Base-by-base conservation (phyloP, 2,113 vertebrate species). In the Glareola pratincola region DNA sequence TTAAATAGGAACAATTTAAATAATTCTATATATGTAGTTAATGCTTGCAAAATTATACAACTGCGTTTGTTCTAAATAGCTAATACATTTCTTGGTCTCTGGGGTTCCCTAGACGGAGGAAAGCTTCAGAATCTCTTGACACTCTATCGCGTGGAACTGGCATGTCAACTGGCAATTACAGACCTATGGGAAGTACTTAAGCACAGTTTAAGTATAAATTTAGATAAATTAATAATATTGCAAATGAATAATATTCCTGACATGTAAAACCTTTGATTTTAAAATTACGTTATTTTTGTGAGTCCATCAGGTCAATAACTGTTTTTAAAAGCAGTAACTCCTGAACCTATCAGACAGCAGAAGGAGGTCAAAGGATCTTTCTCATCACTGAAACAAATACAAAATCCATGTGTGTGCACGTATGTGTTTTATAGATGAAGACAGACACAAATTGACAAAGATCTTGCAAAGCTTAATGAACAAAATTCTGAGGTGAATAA, bases 131-230 rank as follows among this genome's bases (percentile, higher is more conserved):
- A 91, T 91, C 66, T 82, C 84, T 79, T 77, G 81, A 91, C 66
- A 54, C 10, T 23, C 34, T 74, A 36, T 90, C 66, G 39, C 20
- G 8, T 85, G 67, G 76, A 93, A 85, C 9, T 69, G 73, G 36
- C 53, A 81, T 37, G 48, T 84, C 93, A 93, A 14, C 27, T 88
- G 68, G 76, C 67, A 94, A 96, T 92, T 96, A 92, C 36, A 92
- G 75, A 66, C 62, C 45, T 64, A 63, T 32, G 92, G 76, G 83
- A 96, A 95, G 83, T 90, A 91, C 78, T 90, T 85, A 90, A 88
- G 57, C 47, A 76, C 6, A 81, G 76, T 36, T 45, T n/a, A 92
- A 90, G 64, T 48, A 90, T 77, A 93, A 85, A 96, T 77, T 89
- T 86, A 86, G 82, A 95, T 77, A 85, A 88, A 76, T 83, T 29